Evolutionary conservation across 2,113 vertebrate species (phyloP), one percentile per base, ranked within the genome.

Genomic region (Laterallus jamaicensis): DNA sequence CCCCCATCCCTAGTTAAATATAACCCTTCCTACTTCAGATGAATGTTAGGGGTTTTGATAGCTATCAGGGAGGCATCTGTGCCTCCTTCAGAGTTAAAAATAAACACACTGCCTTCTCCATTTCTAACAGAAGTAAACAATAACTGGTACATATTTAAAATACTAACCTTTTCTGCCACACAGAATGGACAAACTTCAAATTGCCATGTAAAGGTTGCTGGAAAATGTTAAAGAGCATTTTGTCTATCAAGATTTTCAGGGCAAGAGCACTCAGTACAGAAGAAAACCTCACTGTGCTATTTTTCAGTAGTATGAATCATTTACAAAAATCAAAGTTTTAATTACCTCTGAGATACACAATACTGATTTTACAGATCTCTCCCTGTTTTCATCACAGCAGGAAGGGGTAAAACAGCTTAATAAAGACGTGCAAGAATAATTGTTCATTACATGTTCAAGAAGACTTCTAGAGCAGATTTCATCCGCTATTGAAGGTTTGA

Each of bases 311-410:
- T 14, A 47, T 7, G 56, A 81, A 88, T 54, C 1, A 12, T 55
- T 90, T 81, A 68, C 22, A 54, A 76, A 94, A 94, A 91, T 22
- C 64, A 44, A 81, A 88, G 32, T 58, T 86, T 90, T 88, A 81
- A 76, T 88, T 81, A 84, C 73, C 59, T 92, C 67, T 70, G 52
- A 92, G 50, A 80, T 59, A 73, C 49, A 13, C 19, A 68, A 17
- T 12, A 73, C 79, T 69, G 62, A 92, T 91, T 80, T 82, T 66
- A 35, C 37, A 76, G 91, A 40, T 75, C 32, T 91, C 52, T 66
- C 42, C 26, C 58, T 64, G 32, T 92, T 95, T 91, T 73, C 63
- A 54, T 69, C 88, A 62, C 82, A 85, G 44, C 74, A 90, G 88
- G 70, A 85, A 28, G 19, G 75, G 28, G 35, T 6, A 7, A 87